Evolutionary conservation across 2,888 invertebrate species (phyloP), one percentile per base, ranked within the genome.

Genomic region (Adelphocoris suturalis): DNA sequence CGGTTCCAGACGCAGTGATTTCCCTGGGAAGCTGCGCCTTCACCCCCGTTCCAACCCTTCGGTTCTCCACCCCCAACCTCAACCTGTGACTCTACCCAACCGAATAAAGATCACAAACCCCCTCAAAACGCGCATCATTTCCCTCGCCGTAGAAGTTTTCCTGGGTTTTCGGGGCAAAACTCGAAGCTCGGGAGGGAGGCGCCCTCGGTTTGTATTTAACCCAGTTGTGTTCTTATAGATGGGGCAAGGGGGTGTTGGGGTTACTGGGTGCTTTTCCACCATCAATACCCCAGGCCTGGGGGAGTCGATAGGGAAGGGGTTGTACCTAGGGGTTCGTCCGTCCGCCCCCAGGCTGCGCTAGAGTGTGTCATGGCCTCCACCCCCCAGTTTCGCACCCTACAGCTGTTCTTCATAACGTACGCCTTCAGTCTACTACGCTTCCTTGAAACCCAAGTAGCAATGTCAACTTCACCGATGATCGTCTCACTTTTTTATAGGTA

Each of bases 361-460:
- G 28, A 57, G 84, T 84, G 27, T 55, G 78, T 57, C 89, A 89
- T 89, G 89, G 89, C 89, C 68, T 80, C 81, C 89, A 76, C 46
- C 89, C 89, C 80, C 78, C 89, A 57, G 81, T 86, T 75, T 55
- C 89, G 68, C n/a, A 57, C 76, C 28, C 55, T 52, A 88, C 88
- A 88, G 88, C 88, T 88, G 88, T 88, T 89, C 89, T 84, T 68
- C 19, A 89, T 84, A 89, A 89, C 89, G 84, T 89, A 84, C 89
- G 47, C 80, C 89, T 88, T 19, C 78, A 76, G 85, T 61, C 85
- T 85, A 61, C 85, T 85, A 61, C 28, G 57, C 85, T 85, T 85
- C 61, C 85, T 85, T 85, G 85, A 52, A 85, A 82, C 82, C 23
- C 82, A 82, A 82, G 61, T 46, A 55, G 19, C 80, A 81, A 80